Evolutionary conservation across 1,140 invertebrate genomes (phyloP), one percentile per base, ranked within the genome.

Genomic region (Sesamia nonagrioides): DNA sequence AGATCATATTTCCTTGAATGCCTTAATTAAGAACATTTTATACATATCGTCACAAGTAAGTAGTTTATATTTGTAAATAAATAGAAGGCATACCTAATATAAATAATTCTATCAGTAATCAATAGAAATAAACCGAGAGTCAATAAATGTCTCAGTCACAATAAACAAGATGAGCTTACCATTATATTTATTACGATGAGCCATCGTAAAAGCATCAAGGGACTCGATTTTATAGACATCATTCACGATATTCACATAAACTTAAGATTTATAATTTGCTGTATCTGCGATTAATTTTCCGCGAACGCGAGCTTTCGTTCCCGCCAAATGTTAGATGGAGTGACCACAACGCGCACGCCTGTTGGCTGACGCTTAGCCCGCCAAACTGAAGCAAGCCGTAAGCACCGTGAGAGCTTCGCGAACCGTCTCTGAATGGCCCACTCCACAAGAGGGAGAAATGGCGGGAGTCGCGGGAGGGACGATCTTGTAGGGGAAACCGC

Each of bases 351-450:
- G 84, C 87, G 82, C 91, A 80, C 93, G 88, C 89, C 89, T 88
- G 86, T 76, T 76, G 84, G 78, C 82, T 83, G 84, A 88, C 89
- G 91, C 89, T 89, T 87, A 88, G 85, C 89, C 89, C 92, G 92
- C 93, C 89, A 93, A 93, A 94, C 93, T 94, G 91, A 94, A 92
- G 88, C 80, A 89, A 83, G 77, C 66, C 58, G 84, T 85, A 89
- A 87, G 89, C 84, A 89, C 84, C 87, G 89, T 87, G 88, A 81
- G 89, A 93, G 91, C 89, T 92, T 93, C 88, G 91, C 92, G 92
- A 93, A 91, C 88, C 84, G 88, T 90, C 91, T 88, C 84, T 92
- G 91, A 91, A 92, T 93, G 88, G 92, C 92, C 88, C 91, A 90
- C 91, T 93, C 91, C 81, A 93, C 82, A n/a, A 71, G 87, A 93